Evolutionary conservation across 1,140 invertebrate genomes (phyloP), one percentile per base, ranked within the genome.

Genomic region (Aplysia californica): DNA sequence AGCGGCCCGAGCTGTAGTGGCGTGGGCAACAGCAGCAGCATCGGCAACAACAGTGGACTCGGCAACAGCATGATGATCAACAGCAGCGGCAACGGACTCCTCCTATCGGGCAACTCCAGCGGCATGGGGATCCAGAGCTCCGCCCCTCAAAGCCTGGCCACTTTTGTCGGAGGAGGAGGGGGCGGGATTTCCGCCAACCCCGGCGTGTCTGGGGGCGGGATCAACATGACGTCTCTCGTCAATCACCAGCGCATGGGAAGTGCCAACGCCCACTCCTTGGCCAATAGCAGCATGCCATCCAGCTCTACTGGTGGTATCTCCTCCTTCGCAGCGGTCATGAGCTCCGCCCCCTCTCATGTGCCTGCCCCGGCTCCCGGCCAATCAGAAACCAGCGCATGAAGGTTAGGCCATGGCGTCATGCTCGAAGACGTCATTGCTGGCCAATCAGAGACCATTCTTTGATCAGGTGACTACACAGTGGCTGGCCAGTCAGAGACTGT

Each of bases 371-470:
- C 36, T 10, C 38, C 35, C 38, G 71, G 71, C 6, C 71, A 74
- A 26, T 74, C 58, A 26, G 71, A 74, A 35, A 74, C 58, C 1
- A 64, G 58, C 33, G 71, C 71, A 65, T 74, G 59, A 74, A 64
- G 36, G 58, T 33, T 64, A 33, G 58, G 71, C 72, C 72, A 35
- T 75, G 72, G 6, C 56, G 70, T 72, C 70, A 23, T 3, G 70
- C 70, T 72, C 70, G 70, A 55, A n/a, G 70, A 72, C 33, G 70
- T 72, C 70, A 72, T 72, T 26, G 70, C 70, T 72, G 70, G 70
- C 70, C 70, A 72, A 41, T 72, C 70, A 72, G 70, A 72, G 70
- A 72, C 70, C 31, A 72, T 72, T 58, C 70, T 72, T 72, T 72
- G 58, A 64, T 64, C 70, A 68, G 35, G 3, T 23, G 66, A 39